Evolutionary conservation across 2,113 vertebrate species (phyloP).

Genomic region (Sarotherodon lohbergeri): DNA sequence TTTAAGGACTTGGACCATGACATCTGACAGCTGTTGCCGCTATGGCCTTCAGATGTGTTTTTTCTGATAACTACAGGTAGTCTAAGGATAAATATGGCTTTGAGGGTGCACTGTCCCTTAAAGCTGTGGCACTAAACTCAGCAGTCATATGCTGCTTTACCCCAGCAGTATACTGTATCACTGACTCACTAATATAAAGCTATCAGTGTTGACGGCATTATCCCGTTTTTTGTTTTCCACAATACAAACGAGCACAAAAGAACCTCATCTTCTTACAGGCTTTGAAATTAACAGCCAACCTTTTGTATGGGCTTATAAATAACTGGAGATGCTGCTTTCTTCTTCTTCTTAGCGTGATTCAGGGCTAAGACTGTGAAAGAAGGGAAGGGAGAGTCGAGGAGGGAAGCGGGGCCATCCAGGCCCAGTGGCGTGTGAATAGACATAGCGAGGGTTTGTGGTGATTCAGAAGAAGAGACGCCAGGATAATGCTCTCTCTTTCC

Average conservation of each 20-base stretch:
- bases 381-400: not conserved
- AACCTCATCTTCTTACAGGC: conserved; percentile 52
- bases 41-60: not conserved
- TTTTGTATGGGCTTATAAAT: conserved; percentile 42
- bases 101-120: not conserved
- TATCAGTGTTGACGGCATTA: conserved; percentile 19
- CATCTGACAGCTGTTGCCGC: not conserved
- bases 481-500: conserved; percentile 35
- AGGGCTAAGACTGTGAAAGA: conserved; percentile 31
- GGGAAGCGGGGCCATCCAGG: conserved; percentile 19
- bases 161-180: not conserved
- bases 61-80: not conserved
- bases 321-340: conserved; percentile 15
- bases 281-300: conserved; percentile 40
- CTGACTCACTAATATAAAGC: conserved; percentile 17
- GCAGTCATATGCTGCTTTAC: not conserved
- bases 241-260: conserved; percentile 45
- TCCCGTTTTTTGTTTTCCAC: conserved; percentile 43
- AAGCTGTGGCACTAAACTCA: not conserved
- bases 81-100: not conserved
- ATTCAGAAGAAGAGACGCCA: conserved; percentile 17
- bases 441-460: not conserved
- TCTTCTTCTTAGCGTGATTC: conserved; percentile 6
- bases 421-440: conserved; percentile 30
- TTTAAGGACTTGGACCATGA: not conserved